A percentile compares a stretch with the other conserved stretches of the same genome.
phyloP scores from a whole-genome alignment of 2,113 vertebrate species.

The Notarius lentiginosus region DNA sequence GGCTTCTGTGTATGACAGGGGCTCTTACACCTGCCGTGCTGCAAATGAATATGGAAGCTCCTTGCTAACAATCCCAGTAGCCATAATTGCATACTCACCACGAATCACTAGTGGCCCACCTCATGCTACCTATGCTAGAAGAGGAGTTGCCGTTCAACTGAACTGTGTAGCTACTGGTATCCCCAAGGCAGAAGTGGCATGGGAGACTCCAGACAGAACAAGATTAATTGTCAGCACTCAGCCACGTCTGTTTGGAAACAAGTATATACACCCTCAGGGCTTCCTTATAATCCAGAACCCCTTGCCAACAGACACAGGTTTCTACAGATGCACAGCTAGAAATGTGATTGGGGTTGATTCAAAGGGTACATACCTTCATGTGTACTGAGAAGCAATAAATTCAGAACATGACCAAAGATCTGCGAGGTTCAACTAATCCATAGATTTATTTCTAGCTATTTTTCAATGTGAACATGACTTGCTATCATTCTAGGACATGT shows the following conservation, averaged over 20 bases:
- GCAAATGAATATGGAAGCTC: slow-evolving; percentile 76
- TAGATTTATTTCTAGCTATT: slow-evolving; percentile 56
- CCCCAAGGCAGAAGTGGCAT: slow-evolving; percentile 81
- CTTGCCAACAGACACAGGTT: slow-evolving; percentile 75
- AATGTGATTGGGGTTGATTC: slow-evolving; percentile 85
- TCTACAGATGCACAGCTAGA: slow-evolving; percentile 87
- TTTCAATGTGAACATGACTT: slow-evolving; percentile 49
- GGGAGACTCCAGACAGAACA: slow-evolving; percentile 85
- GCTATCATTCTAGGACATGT: slow-evolving; percentile 14
- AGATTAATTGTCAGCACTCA: slow-evolving; percentile 75
- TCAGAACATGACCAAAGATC: slow-evolving; percentile 59
- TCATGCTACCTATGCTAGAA: slow-evolving; percentile 77
- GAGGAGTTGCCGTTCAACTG: slow-evolving; percentile 81
- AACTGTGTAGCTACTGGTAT: slow-evolving; percentile 80
- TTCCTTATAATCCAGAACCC: slow-evolving; percentile 84
- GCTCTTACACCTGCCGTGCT: slow-evolving; percentile 80
- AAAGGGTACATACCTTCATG: slow-evolving; percentile 82
- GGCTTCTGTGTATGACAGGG: slow-evolving; percentile 83
- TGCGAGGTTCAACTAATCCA: slow-evolving; percentile 61
- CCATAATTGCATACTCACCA: slow-evolving; percentile 82
- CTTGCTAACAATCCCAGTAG: slow-evolving; percentile 72
- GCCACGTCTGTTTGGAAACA: slow-evolving; percentile 83
- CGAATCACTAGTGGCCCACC: slow-evolving; percentile 81
- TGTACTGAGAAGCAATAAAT: slow-evolving; percentile 73
- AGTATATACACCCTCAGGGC: slow-evolving; percentile 87